phyloP scores from a whole-genome alignment of 2,888 invertebrate genomes.

The Dryocosmus kuriphilus region DNA sequence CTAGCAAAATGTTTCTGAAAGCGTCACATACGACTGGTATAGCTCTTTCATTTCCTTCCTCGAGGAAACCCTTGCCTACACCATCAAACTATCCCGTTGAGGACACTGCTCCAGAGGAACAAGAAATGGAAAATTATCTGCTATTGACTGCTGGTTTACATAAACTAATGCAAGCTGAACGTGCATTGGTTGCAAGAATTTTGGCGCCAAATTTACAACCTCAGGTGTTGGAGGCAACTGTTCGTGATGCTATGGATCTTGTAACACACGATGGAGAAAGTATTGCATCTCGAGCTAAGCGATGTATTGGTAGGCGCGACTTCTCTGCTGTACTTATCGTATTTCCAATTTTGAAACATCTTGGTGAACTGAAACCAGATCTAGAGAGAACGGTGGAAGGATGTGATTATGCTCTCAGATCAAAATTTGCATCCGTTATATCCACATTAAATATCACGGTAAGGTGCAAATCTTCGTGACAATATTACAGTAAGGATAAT shows the following conservation, averaged over 20 bases:
- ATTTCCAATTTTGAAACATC: constrained; percentile 90
- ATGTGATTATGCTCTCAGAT: constrained; percentile 84
- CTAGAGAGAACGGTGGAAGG: constrained; percentile 88
- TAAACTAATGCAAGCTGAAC: constrained; percentile 92
- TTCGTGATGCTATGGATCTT: constrained; percentile 90
- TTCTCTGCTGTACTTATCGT: constrained; percentile 89
- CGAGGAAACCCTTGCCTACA: constrained; percentile 79
- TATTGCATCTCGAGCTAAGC: constrained; percentile 86
- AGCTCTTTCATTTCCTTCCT: constrained; percentile 82
- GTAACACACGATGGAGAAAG: constrained; percentile 93
- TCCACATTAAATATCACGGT: constrained; percentile 87
- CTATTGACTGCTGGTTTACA: constrained; percentile 90
- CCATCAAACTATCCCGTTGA: constrained; percentile 63
- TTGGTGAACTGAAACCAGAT: constrained; percentile 87
- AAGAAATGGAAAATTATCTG: constrained; percentile 91
- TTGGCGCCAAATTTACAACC: constrained; percentile 90
- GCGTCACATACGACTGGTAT: constrained; percentile 92
- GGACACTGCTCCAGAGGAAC: constrained; percentile 81
- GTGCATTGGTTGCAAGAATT: constrained; percentile 89
- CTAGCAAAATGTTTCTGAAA: constrained; percentile 89
- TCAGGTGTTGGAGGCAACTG: constrained; percentile 89
- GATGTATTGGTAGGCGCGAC: constrained; percentile 87
- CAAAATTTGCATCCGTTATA: constrained; percentile 86
- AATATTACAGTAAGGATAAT: no score
- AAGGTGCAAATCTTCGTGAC: constrained; percentile 66